Percentiles rank a stretch among this genome's conserved stretches.
phyloP scores from a whole-genome alignment of 2,888 invertebrate species.

The Margaritifera margaritifera region DNA sequence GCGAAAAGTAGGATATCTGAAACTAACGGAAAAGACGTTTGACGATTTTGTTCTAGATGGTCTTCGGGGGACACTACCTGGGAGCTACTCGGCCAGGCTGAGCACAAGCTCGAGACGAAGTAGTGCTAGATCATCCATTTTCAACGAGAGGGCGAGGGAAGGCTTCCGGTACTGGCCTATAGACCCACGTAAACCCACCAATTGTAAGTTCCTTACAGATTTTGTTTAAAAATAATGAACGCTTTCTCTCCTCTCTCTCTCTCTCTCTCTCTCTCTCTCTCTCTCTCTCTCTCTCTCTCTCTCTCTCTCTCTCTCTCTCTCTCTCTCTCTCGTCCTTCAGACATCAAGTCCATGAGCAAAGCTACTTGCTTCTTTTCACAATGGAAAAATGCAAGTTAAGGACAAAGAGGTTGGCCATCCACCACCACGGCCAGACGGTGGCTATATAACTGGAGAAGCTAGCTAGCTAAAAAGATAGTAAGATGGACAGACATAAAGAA shows the following conservation, averaged over 20 bases:
- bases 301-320: slow-evolving; percentile 4
- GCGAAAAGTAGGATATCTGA: background rate
- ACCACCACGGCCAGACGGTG: too few relatives aligned
- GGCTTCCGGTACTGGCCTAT: slow-evolving; percentile 69
- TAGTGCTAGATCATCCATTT: slow-evolving; percentile 35
- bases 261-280: slow-evolving; percentile 16
- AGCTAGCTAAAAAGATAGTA: too few relatives aligned
- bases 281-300: slow-evolving; percentile 3
- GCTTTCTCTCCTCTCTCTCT: slow-evolving; percentile 5
- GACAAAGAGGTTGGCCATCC: too few relatives aligned
- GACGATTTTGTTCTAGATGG: slow-evolving; percentile 48
- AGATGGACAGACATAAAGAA: too few relatives aligned
- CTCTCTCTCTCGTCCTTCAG: background rate
- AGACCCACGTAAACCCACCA: slow-evolving; percentile 66
- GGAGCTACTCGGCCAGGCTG: slow-evolving; percentile 30
- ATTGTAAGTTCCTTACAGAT: slow-evolving; percentile 52
- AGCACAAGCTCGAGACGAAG: slow-evolving; percentile 36
- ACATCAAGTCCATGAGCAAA: too few relatives aligned
- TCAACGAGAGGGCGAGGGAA: slow-evolving; percentile 59
- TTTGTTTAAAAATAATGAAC: background rate
- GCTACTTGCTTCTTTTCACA: too few relatives aligned
- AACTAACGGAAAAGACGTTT: slow-evolving; percentile 36
- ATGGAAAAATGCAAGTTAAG: too few relatives aligned
- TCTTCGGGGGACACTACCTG: slow-evolving; percentile 44
- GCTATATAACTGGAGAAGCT: too few relatives aligned